Conservation (phyloP, 2,888 invertebrate species). For the Pterostichus niger region DNA sequence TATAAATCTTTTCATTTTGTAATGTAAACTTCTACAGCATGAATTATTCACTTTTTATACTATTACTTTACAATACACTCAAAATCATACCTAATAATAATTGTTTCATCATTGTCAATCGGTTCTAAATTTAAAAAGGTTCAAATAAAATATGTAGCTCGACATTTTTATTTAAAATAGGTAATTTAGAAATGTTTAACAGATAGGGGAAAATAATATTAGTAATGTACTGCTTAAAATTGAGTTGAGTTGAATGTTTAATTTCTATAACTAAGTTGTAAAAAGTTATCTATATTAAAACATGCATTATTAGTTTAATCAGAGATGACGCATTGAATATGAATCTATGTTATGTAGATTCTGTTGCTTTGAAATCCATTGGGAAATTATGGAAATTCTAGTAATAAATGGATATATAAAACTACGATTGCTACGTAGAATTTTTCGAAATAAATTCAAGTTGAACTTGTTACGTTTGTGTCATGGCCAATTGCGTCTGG, state of each 20-base stretch:
- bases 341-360: conserved; percentile 41
- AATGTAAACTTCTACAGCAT: too few species aligned
- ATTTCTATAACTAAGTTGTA: background rate
- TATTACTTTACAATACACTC: too few species aligned
- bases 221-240: too few species aligned
- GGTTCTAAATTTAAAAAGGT: too few species aligned
- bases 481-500: conserved; percentile 5
- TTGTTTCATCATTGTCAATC: too few species aligned
- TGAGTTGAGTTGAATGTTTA: background rate
- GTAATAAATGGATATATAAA: conserved; percentile 49
- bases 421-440: conserved; percentile 40
- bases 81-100: too few species aligned
- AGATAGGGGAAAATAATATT: too few species aligned
- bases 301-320: conserved; percentile 29
- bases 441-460: conserved; percentile 29
- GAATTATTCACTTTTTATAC: too few species aligned
- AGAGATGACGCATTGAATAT: conserved; percentile 35
- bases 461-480: conserved; percentile 21
- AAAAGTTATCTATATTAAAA: conserved; percentile 20
- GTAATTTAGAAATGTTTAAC: too few species aligned
- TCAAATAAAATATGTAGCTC: too few species aligned
- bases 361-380: conserved; percentile 34
- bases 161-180: too few species aligned
- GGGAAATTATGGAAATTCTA: conserved; percentile 53
- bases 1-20: too few species aligned